Evolutionary conservation across 2,888 invertebrate genomes (phyloP), one percentile per base, ranked within the genome.

Genomic region (Phytoseiulus persimilis): DNA sequence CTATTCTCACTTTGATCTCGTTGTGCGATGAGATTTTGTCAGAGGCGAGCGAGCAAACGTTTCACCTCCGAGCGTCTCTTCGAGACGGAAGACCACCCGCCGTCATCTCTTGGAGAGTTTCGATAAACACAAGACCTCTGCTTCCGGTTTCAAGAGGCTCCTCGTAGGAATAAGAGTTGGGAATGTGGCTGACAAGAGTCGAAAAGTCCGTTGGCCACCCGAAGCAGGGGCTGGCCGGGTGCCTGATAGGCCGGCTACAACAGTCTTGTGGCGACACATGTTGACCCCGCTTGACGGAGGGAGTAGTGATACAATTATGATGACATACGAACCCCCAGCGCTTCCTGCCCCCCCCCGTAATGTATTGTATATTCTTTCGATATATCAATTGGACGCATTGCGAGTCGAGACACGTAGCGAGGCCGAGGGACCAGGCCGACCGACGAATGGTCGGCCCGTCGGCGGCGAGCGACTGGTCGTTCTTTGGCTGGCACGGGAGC

Each of bases 361-460:
- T 87, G 87, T 87, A 87, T 87, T 87, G 87, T 87, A 87, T 87
- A 87, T 87, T 87, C 87, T 87, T 87, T 87, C 87, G 87, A 87
- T 87, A 87, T 87, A 87, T 87, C 87, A 87, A 87, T 87, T 87
- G 87, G 32, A 87, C 87, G 87, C 87, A 87, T 87, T 87, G 87
- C 87, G n/a, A 87, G 87, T 33, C 87, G 87, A 87, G 87, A 87
- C 87, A 87, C 87, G 87, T 87, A 31, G 87, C 14, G 39, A 32
- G 84, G 32, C 31, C 23, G 83, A 33, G 84, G 84, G 84, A 32
- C 32, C 32, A 6, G 65, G 28, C 65, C 65, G 65, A 65, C 65
- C 65, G 18, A 18, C 65, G 65, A 65, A 65, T 18, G 65, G 65
- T 65, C 18, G 65, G 9, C 18, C 65, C 28, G 65, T 23, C 65